These are phyloP conservation scores for Phymastichus coffea DNA, from an alignment of 1,140 invertebrate genomes.

Conservation along the genomic window DNA sequence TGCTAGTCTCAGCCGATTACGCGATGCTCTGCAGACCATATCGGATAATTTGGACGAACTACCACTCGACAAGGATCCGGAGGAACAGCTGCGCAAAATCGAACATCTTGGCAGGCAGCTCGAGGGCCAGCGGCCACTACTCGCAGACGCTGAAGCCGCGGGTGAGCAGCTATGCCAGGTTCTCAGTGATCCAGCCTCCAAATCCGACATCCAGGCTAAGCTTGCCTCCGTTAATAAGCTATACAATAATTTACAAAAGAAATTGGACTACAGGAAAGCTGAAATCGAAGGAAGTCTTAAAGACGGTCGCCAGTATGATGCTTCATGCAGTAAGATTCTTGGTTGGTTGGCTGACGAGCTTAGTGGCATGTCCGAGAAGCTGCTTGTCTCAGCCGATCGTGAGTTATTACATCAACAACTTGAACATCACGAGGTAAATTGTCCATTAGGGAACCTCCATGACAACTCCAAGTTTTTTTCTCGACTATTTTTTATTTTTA, in stretches of 20 bases:
- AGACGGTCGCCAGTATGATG: constrained; percentile 83
- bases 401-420: constrained; percentile 83
- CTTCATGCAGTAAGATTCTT: constrained; percentile 80
- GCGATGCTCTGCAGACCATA: constrained; percentile 80
- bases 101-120: constrained; percentile 85
- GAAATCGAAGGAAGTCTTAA: constrained; percentile 84
- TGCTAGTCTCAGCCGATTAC: constrained; percentile 75
- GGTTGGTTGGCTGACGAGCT: constrained; percentile 85
- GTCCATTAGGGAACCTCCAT: background rate
- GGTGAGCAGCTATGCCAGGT: constrained; percentile 84
- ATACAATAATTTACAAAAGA: constrained; percentile 83
- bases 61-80: constrained; percentile 78
- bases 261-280: constrained; percentile 84
- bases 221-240: constrained; percentile 78
- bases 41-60: constrained; percentile 84
- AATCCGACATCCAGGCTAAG: constrained; percentile 88
- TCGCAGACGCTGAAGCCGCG: constrained; percentile 85
- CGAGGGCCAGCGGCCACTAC: constrained; percentile 79
- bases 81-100: constrained; percentile 83
- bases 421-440: constrained; percentile 76
- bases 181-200: constrained; percentile 85
- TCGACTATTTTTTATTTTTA: no score
- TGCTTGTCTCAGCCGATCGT: constrained; percentile 83
- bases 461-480: background rate
- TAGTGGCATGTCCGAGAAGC: constrained; percentile 70